Evolutionary conservation across 2,888 invertebrate species (phyloP).

Genomic region (Drosophila lutescens): DNA sequence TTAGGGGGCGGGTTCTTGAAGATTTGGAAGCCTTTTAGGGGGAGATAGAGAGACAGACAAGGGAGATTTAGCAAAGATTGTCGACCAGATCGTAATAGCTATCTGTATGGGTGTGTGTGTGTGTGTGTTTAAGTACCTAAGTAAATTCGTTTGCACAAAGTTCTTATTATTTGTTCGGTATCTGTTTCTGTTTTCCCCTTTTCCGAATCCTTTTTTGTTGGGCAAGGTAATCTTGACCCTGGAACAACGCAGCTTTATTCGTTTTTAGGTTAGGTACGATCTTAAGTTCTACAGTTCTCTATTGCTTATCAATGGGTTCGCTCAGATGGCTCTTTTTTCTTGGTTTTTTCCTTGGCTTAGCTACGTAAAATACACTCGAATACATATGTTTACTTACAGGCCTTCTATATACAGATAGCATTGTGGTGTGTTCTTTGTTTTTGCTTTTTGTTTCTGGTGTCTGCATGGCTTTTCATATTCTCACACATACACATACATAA

Average conservation of each 20-base stretch:
- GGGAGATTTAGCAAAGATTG: conserved; percentile 30
- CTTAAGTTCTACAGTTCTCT: conserved; percentile 62
- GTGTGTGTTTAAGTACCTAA: conserved; percentile 65
- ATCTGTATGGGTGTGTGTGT: conserved; percentile 3
- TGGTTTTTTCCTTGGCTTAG: conserved; percentile 17
- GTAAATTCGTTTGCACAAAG: conserved; percentile 70
- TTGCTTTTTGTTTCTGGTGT: conserved; percentile 10
- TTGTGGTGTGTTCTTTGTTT: not conserved
- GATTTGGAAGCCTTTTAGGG: conserved; percentile 24
- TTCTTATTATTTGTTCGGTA: conserved; percentile 7
- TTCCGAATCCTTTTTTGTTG: conserved; percentile 7
- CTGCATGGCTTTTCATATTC: conserved; percentile 10
- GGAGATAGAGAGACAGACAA: conserved; percentile 4
- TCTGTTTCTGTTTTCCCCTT: conserved; percentile 7
- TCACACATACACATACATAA: conserved; percentile 15
- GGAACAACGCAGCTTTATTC: conserved; percentile 36
- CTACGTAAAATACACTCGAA: conserved; percentile 40
- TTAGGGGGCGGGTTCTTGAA: conserved; percentile 6
- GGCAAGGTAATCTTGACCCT: not conserved
- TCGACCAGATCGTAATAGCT: conserved; percentile 27
- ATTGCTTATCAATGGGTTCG: conserved; percentile 64
- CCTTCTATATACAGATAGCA: conserved; percentile 39
- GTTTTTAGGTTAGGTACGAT: conserved; percentile 31
- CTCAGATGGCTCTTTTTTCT: conserved; percentile 1
- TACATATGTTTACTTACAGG: conserved; percentile 38